These are phyloP conservation scores for Hiodon alosoides DNA, from an alignment of 2,113 vertebrate genomes.

Conservation along the genomic window DNA sequence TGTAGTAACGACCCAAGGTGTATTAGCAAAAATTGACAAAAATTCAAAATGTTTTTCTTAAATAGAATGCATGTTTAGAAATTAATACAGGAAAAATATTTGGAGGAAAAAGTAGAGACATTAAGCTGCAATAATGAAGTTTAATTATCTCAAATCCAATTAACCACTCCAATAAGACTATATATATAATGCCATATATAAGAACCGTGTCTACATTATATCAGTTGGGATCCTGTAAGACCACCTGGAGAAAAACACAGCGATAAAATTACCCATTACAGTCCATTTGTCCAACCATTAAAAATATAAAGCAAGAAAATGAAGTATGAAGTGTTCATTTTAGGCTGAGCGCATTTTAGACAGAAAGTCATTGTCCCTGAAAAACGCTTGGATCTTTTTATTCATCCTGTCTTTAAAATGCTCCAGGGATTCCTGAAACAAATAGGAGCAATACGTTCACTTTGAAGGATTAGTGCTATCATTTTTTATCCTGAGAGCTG, in stretches of 20 bases:
- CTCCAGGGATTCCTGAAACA: conserved; percentile 91
- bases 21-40: no score
- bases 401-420: conserved; percentile 83
- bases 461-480: conserved; percentile 99
- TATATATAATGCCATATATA: neutral
- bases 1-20: no score
- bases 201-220: neutral
- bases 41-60: no score
- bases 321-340: neutral
- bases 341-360: neutral
- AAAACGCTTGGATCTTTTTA: conserved; percentile 84
- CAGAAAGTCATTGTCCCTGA: conserved; percentile 66
- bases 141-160: neutral
- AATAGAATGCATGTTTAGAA: no score
- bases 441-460: conserved; percentile 98
- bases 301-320: neutral
- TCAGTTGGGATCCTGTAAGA: neutral
- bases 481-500: conserved; percentile 90
- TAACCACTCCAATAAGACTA: neutral
- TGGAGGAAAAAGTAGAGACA: neutral
- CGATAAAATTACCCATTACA: neutral
- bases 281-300: neutral
- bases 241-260: neutral
- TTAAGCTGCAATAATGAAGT: neutral
- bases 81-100: no score